Base-by-base conservation (phyloP, 1,140 invertebrate species). In the Aphaenogaster rudis region DNA sequence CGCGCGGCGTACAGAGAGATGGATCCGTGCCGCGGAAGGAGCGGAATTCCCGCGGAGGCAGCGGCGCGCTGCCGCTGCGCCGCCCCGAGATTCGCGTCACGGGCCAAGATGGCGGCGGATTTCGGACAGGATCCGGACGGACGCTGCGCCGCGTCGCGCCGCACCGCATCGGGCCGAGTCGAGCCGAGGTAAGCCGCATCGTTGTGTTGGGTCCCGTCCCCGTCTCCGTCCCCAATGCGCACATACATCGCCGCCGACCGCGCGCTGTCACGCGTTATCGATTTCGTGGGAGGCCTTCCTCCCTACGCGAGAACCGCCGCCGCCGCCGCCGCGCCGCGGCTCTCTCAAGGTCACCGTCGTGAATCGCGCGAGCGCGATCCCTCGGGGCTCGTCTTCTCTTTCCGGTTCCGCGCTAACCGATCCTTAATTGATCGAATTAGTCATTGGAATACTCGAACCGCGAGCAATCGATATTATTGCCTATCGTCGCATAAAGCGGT, bases 301-400 rank as follows among this genome's bases (percentile, higher is more conserved):
- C 21, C 28, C 36, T 28, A 11, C n/a, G 21, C 52, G 42, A 52
- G 28, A 66, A 63, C 28, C 64, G 39, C 21, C 28, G 28, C 28
- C 28, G 28, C 28, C 28, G 0, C 21, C 21, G 0, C 28, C 28
- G 28, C 64, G 39, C 15, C 28, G 77, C 33, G 42, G 50, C 39
- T 57, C 50, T 69, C 84, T 71, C 88, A 90, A 90, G 88, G 88
- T 89, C 88, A 89, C 28, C 57, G 71, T 48, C 74, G 69, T 86
- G 85, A 88, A 77, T 79, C 81, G 84, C 74, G 61, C 45, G 59
- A 54, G 50, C 67, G 28, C 45, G 15, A 17, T n/a, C 36, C 69
- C 57, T 54, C 15, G 17, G 36, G 9, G 15, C 21, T n/a, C 50
- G 2, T n/a, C 50, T 15, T 72, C 78, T 67, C 64, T 36, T 71